Base-by-base conservation (phyloP, 2,888 invertebrate species). In the Cinara cedri region DNA sequence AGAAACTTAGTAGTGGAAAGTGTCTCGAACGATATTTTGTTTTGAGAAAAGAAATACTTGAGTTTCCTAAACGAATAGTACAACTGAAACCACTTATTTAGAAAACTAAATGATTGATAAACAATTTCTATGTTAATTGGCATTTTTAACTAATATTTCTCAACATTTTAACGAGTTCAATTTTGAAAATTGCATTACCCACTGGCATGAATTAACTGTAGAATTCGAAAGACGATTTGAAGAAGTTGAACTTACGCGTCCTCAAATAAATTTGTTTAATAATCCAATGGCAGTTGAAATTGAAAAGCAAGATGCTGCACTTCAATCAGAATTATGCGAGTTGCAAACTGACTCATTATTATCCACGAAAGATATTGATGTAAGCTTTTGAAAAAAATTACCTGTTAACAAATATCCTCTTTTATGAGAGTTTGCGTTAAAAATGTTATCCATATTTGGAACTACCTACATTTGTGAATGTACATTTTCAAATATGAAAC, bases 351-450 rank as follows among this genome's bases (percentile, higher is more conserved):
- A 57, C 44, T 11, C 63, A 63, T 63, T 63, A 42, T 63, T 63
- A 63, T 63, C 63, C n/a, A 63, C 63, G 3, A 63, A 63, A 63
- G 42, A 63, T 42, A 63, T 63, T n/a, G 63, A 63, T 44, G 14
- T 57, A 14, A 26, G 57, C 14, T 57, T 57, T 57, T 57, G 57
- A 26, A 60, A 60, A 60, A 60, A 24, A 55, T 60, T 60, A 60
- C 26, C 24, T 62, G 10, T 62, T 62, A 2, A n/a, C 34, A 34
- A 62, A 60, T 62, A 62, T 62, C 62, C 34, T 42, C 62, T 62
- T 62, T 34, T 62, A 62, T 42, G 42, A 62, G 62, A 62, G 34
- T 60, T 60, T 14, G 26, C 60, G 16, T 60, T 60, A 60, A 60
- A 26, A 60, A 60, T 60, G 60, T 16, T 57, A 24, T 57, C 57